Conservation (phyloP, 2,888 invertebrate species). For the Agrotis clavis region DNA sequence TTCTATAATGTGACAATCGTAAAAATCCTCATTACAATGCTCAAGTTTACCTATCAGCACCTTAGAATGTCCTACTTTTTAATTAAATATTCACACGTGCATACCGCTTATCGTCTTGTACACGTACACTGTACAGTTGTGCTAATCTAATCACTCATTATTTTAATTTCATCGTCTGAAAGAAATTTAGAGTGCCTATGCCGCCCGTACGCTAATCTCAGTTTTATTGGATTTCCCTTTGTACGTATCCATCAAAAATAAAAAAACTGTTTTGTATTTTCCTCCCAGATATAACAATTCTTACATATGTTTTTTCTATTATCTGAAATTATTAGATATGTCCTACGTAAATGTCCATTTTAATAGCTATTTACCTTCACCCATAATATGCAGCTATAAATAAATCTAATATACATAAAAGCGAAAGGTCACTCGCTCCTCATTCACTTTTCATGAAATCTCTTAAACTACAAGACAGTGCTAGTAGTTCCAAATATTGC, state of each 20-base stretch:
- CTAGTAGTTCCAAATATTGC: too few species aligned
- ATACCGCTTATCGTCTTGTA: conserved; percentile 8
- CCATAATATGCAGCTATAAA: too few species aligned
- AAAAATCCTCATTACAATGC: not conserved
- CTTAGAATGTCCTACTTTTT: conserved; percentile 4
- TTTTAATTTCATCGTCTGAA: conserved; percentile 16
- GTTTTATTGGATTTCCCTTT: not conserved
- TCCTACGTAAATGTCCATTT: too few species aligned
- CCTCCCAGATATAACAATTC: too few species aligned
- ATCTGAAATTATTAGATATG: too few species aligned
- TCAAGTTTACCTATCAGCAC: too few species aligned
- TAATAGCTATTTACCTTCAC: too few species aligned
- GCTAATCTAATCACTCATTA: conserved; percentile 14
- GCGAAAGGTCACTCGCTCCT: too few species aligned
- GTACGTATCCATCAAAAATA: not conserved
- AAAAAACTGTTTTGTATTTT: not conserved
- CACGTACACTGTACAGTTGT: not conserved
- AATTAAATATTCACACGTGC: conserved; percentile 8
- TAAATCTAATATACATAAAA: too few species aligned
- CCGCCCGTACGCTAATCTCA: conserved; percentile 30
- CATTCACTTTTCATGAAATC: too few species aligned
- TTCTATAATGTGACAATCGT: not conserved
- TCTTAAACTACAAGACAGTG: too few species aligned
- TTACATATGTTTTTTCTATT: too few species aligned
- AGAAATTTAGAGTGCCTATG: conserved; percentile 7